Percentiles rank a stretch among this genome's conserved stretches.
These are phyloP conservation scores for Hypotaenidia okinawae DNA, from an alignment of 2,797 vertebrate species.

Conservation along the genomic window DNA sequence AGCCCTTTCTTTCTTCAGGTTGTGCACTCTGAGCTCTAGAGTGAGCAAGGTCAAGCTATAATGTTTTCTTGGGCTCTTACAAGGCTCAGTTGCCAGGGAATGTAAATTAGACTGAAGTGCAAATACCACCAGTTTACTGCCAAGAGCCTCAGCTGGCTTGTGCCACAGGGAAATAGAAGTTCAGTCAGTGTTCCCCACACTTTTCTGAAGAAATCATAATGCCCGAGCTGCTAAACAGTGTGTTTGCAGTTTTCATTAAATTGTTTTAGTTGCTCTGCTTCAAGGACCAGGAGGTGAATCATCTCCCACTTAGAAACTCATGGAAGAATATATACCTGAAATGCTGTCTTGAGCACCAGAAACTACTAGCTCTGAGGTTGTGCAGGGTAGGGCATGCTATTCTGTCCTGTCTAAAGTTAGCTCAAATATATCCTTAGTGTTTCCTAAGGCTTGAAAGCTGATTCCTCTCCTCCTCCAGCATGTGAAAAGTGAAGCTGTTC, in stretches of 20 bases:
- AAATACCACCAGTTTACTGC: not conserved
- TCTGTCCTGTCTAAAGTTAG: not conserved
- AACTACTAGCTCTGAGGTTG: not conserved
- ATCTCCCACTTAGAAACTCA: not conserved
- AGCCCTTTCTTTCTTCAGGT: not conserved
- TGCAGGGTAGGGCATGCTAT: rapidly evolving
- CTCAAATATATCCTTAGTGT: not conserved
- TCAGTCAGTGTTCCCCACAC: not conserved
- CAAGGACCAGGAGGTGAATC: not conserved
- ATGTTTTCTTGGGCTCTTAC: not conserved
- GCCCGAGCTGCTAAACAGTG: not conserved
- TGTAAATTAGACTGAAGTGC: not conserved
- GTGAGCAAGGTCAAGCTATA: not conserved
- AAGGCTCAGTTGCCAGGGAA: not conserved
- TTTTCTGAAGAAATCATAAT: rapidly evolving
- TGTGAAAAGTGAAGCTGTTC: not conserved
- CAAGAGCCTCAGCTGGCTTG: not conserved
- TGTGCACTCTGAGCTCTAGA: not conserved
- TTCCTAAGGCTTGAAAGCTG: not conserved
- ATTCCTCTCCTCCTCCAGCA: not conserved
- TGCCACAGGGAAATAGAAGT: not conserved
- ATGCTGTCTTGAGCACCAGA: not conserved
- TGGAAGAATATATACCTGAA: not conserved
- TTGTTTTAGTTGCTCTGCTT: not conserved
- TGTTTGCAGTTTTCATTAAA: not conserved